A percentile compares a stretch with the other conserved stretches of the same genome.
Conservation (phyloP, 1,140 invertebrate species). For the Rhopalosiphum padi region DNA sequence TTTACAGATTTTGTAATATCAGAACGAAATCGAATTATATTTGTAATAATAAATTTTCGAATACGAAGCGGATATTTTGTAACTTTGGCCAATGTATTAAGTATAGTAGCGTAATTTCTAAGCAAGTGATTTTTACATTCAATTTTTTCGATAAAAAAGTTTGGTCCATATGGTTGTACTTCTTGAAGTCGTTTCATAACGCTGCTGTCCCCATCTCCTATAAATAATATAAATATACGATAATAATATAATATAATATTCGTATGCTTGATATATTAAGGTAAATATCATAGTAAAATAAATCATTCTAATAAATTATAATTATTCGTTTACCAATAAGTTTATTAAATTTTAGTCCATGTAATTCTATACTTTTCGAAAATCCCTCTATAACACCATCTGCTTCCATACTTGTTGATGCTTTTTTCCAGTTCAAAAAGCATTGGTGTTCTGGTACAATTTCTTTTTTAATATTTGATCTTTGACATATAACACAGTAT, state of each 20-base stretch:
- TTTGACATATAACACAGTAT: not conserved
- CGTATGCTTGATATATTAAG: no score
- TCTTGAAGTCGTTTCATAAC: not conserved
- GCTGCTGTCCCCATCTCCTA: not conserved
- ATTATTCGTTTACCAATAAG: not conserved
- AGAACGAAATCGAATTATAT: not conserved
- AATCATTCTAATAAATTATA: not conserved
- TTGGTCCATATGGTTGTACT: not conserved
- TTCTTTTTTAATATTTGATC: not conserved
- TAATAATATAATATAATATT: no score
- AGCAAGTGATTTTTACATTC: not conserved
- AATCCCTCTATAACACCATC: not conserved
- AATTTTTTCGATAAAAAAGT: not conserved
- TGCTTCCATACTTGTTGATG: not conserved
- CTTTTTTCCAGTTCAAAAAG: not conserved
- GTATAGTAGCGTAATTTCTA: not conserved
- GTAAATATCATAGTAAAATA: not conserved
- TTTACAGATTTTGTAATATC: not conserved
- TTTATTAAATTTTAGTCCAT: not conserved
- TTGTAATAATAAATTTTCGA: not conserved
- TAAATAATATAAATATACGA: not conserved
- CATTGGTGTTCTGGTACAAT: not conserved
- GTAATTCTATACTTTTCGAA: not conserved
- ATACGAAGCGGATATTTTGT: not conserved
- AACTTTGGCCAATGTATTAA: not conserved